Conservation (phyloP, 2,113 vertebrate genomes). For the Myotis yumanensis region DNA sequence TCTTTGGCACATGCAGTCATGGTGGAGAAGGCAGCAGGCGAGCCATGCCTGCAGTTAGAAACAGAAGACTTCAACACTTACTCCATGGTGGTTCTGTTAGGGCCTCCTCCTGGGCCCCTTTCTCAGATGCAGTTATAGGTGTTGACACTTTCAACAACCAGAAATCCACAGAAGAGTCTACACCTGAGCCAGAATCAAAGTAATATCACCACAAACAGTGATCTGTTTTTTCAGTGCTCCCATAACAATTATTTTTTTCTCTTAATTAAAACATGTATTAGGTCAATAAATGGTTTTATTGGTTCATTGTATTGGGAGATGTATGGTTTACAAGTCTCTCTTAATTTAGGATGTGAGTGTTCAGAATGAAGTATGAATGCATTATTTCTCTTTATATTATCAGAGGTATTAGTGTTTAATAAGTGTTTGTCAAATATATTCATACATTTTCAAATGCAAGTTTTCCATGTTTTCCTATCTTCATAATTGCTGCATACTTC, state of each 20-base stretch:
- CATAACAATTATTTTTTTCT: background rate
- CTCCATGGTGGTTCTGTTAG: fast-evolving
- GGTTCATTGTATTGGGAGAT: background rate
- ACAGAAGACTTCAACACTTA: background rate
- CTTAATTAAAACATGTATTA: no score
- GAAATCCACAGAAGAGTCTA: background rate
- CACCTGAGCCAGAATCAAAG: background rate
- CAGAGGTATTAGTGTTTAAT: background rate
- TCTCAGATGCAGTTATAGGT: background rate
- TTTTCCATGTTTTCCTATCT: background rate
- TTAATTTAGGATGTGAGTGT: background rate
- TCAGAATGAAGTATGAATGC: background rate
- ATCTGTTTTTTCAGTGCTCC: background rate
- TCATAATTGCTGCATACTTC: background rate
- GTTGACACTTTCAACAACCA: no score
- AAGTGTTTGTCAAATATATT: background rate
- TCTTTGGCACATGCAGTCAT: fast-evolving
- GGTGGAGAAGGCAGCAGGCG: fast-evolving
- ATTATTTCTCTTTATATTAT: background rate
- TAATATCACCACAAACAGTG: fast-evolving
- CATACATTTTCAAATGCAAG: background rate
- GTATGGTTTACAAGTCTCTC: background rate
- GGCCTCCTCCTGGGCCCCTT: fast-evolving
- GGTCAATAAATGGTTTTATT: background rate
- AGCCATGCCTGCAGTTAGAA: fast-evolving